Conservation (phyloP, 2,797 vertebrate species). For the Saxicola maurus region DNA sequence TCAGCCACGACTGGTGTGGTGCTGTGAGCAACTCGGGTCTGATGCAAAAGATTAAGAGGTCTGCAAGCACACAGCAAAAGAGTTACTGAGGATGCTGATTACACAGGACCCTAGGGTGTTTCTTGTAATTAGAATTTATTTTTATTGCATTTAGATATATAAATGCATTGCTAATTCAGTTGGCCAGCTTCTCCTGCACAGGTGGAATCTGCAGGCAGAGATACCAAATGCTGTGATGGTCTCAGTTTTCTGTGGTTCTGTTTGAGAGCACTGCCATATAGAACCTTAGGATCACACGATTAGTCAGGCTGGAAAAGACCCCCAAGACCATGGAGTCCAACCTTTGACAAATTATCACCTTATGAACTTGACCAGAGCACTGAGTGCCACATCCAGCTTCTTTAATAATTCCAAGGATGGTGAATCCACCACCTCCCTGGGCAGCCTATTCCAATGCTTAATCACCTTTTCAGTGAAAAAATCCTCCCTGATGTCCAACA, state of each 20-base stretch:
- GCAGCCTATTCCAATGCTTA: neutral
- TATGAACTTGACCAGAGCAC: neutral
- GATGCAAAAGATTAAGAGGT: neutral
- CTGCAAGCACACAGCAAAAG: neutral
- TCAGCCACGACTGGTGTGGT: neutral
- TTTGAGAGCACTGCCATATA: neutral
- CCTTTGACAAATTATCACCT: neutral
- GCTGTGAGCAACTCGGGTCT: neutral
- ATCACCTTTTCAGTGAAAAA: neutral
- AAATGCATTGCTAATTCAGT: neutral
- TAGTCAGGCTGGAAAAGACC: neutral
- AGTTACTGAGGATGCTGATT: neutral
- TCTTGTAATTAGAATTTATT: conserved; percentile 41
- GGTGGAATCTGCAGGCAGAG: neutral
- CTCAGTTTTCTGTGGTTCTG: neutral
- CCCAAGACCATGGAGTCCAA: neutral
- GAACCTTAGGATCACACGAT: neutral
- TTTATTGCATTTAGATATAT: conserved; percentile 13
- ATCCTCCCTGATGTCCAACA: neutral
- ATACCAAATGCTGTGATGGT: neutral
- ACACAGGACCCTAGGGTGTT: neutral
- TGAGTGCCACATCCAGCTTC: neutral
- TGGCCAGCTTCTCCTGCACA: neutral
- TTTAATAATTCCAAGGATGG: neutral
- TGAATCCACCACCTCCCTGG: neutral